phyloP scores from a whole-genome alignment of 2,888 invertebrate genomes.

The Athripsodes cinereus region DNA sequence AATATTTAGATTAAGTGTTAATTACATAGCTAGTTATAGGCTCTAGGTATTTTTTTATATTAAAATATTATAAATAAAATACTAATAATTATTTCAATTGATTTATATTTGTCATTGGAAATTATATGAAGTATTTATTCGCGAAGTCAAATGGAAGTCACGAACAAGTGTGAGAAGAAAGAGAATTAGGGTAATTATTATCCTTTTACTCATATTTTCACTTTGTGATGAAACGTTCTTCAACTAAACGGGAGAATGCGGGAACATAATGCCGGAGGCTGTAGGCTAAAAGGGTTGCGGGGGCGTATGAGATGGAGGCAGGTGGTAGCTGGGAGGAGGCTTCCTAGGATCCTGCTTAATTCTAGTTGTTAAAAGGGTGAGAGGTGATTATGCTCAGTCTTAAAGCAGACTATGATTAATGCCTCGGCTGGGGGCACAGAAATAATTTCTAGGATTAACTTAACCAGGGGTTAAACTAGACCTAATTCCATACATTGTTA shows the following conservation, averaged over 20 bases:
- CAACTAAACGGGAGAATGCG: conserved; percentile 8
- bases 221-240: conserved; percentile 20
- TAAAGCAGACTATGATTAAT: conserved; percentile 29
- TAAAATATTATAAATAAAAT: too few relatives aligned
- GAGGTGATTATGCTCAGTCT: conserved; percentile 29
- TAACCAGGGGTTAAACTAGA: conserved; percentile 27
- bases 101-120: too few relatives aligned
- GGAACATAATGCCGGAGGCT: conserved; percentile 12
- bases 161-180: too few relatives aligned
- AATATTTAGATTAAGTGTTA: too few relatives aligned
- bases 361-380: conserved; percentile 28
- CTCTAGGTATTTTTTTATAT: too few relatives aligned
- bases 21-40: too few relatives aligned
- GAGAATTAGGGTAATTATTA: conserved; percentile 5
- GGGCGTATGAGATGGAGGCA: conserved; percentile 36
- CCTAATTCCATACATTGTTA: conserved; percentile 10
- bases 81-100: too few relatives aligned
- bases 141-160: too few relatives aligned
- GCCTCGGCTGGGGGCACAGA: conserved; percentile 24
- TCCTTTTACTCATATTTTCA: conserved; percentile 26
- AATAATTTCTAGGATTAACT: conserved; percentile 28
- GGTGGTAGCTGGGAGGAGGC: conserved; percentile 31
- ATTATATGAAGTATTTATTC: too few relatives aligned
- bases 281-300: conserved; percentile 30
- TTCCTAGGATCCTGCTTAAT: conserved; percentile 26